Percentiles rank a stretch among this genome's conserved stretches.
phyloP scores from a whole-genome alignment of 1,140 invertebrate species.

The Mamestra configurata region DNA sequence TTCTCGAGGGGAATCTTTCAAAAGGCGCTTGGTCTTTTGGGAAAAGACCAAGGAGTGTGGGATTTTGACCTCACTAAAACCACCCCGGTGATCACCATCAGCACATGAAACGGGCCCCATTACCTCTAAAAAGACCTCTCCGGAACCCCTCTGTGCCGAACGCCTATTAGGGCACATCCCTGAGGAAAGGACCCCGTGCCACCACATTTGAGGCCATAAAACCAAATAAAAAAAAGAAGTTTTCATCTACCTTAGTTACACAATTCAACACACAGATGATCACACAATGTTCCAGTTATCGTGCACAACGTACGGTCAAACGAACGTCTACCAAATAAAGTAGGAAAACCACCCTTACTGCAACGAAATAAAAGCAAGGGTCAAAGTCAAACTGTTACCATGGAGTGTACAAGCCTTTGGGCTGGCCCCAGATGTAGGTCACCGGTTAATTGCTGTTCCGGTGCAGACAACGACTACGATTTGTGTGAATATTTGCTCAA shows the following conservation, averaged over 20 bases:
- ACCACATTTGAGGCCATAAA: too few relatives aligned
- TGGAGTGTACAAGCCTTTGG: not conserved
- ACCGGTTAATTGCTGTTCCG: constrained; percentile 14
- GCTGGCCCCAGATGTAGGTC: constrained; percentile 1
- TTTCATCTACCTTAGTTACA: not conserved
- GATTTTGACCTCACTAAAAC: too few relatives aligned
- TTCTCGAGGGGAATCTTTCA: too few relatives aligned
- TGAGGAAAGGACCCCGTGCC: too few relatives aligned
- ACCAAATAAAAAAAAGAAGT: not conserved
- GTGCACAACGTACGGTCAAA: too few relatives aligned
- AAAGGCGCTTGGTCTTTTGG: too few relatives aligned
- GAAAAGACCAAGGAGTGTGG: too few relatives aligned
- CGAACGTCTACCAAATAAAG: not conserved
- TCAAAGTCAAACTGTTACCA: not conserved
- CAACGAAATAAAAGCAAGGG: not conserved
- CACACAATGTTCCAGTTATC: not conserved
- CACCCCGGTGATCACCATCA: too few relatives aligned
- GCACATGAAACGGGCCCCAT: too few relatives aligned
- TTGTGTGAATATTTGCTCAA: constrained; percentile 1
- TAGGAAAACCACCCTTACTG: not conserved
- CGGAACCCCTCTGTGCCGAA: too few relatives aligned
- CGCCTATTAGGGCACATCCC: too few relatives aligned
- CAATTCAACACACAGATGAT: not conserved
- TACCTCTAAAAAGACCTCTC: too few relatives aligned
- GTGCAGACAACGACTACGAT: constrained; percentile 20